Conservation (phyloP, 2,797 vertebrate genomes). For the Microhierax caerulescens region DNA sequence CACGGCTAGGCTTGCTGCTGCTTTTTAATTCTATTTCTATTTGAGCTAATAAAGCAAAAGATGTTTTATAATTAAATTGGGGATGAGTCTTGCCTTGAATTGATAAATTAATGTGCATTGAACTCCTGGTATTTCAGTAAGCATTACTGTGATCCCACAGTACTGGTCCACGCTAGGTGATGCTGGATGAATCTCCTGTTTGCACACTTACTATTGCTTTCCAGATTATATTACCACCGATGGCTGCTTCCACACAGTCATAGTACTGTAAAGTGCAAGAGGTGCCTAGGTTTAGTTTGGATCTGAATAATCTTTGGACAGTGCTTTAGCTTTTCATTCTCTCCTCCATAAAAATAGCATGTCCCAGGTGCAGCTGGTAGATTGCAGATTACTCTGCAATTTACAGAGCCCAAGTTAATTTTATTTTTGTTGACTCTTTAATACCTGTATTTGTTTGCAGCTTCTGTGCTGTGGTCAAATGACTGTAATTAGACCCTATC, state of each 20-base stretch:
- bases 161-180: fast-evolving
- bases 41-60: constrained; percentile 40
- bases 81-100: constrained; percentile 6
- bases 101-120: not conserved
- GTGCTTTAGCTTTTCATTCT: not conserved
- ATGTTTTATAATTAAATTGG: constrained; percentile 25
- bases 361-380: not conserved
- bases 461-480: not conserved
- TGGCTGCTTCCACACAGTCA: not conserved
- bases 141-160: not conserved
- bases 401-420: not conserved
- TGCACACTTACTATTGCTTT: not conserved
- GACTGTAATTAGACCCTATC: not conserved
- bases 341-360: not conserved
- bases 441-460: not conserved
- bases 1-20: not conserved
- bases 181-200: not conserved
- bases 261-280: not conserved
- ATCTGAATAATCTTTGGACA: not conserved
- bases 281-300: not conserved
- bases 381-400: not conserved
- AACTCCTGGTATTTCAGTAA: constrained; percentile 6
- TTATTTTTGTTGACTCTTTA: not conserved
- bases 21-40: constrained; percentile 50
- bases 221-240: not conserved